Evolutionary conservation across 2,113 vertebrate genomes (phyloP).

Genomic region (Larimichthys polyactis): DNA sequence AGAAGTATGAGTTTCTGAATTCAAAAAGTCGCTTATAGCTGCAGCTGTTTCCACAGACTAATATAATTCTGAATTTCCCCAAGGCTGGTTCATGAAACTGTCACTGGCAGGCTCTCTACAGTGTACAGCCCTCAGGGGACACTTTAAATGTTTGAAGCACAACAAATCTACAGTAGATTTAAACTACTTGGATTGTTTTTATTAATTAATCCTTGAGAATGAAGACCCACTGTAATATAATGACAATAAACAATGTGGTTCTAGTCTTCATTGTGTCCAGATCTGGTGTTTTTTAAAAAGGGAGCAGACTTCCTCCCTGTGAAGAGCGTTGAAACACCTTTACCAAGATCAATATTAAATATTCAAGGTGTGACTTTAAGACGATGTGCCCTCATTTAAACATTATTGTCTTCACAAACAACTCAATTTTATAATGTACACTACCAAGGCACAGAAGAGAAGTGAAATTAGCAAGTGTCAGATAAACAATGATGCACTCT

Average conservation of each 20-base stretch:
- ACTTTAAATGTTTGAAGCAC: not conserved
- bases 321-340: not conserved
- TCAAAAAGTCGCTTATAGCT: conserved; percentile 32
- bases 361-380: not conserved
- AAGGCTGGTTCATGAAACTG: conserved; percentile 3
- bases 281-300: not conserved
- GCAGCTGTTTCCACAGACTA: conserved; percentile 9
- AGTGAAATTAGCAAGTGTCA: not conserved
- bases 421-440: not conserved
- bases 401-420: not conserved
- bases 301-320: not conserved
- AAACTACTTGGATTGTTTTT: not conserved
- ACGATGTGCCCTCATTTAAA: not conserved
- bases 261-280: not conserved
- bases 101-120: not conserved
- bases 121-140: not conserved
- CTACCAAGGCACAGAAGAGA: not conserved
- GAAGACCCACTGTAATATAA: not conserved
- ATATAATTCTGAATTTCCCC: conserved; percentile 1
- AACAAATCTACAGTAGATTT: not conserved
- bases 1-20: conserved; percentile 43
- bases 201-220: not conserved
- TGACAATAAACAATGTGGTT: not conserved
- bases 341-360: not conserved
- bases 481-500: not conserved